A percentile compares a stretch with the other conserved stretches of the same genome.
phyloP scores from a whole-genome alignment of 2,797 vertebrate genomes.

The Microcaecilia unicolor region DNA sequence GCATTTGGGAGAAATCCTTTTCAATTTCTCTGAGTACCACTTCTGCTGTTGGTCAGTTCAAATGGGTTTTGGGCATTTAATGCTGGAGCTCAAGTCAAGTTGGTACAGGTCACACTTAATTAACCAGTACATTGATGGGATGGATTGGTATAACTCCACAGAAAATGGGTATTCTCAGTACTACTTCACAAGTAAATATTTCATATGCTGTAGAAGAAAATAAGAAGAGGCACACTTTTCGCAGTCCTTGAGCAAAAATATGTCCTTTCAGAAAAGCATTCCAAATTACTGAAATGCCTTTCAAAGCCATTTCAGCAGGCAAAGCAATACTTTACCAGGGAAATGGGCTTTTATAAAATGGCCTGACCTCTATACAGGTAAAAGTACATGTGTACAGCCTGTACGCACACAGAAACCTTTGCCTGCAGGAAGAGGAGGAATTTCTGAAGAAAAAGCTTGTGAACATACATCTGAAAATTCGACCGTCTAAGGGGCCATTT shows the following conservation, averaged over 20 bases:
- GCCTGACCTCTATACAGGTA: no score
- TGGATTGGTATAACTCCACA: slow-evolving; percentile 40
- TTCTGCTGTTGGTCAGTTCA: slow-evolving; percentile 73
- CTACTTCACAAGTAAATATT: slow-evolving; percentile 60
- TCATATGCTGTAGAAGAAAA: slow-evolving; percentile 33
- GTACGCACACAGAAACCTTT: no score
- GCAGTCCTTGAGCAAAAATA: slow-evolving; percentile 23
- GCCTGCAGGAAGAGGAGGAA: no score
- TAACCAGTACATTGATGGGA: slow-evolving; percentile 61
- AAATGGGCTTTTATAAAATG: no score
- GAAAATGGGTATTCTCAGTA: slow-evolving; percentile 54
- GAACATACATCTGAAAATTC: no score
- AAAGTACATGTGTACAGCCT: no score
- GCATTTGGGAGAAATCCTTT: slow-evolving; percentile 78
- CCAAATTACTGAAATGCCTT: no score
- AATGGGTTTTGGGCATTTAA: slow-evolving; percentile 77
- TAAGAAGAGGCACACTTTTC: slow-evolving; percentile 22
- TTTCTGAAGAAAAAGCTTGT: no score
- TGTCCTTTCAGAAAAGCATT: slow-evolving; percentile 22
- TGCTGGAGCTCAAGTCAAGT: slow-evolving; percentile 69
- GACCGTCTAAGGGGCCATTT: no score
- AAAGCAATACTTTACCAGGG: no score
- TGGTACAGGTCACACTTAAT: slow-evolving; percentile 73
- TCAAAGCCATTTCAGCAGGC: no score
- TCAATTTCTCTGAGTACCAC: slow-evolving; percentile 73